phyloP scores from a whole-genome alignment of 2,113 vertebrate genomes.

The Psophia crepitans region DNA sequence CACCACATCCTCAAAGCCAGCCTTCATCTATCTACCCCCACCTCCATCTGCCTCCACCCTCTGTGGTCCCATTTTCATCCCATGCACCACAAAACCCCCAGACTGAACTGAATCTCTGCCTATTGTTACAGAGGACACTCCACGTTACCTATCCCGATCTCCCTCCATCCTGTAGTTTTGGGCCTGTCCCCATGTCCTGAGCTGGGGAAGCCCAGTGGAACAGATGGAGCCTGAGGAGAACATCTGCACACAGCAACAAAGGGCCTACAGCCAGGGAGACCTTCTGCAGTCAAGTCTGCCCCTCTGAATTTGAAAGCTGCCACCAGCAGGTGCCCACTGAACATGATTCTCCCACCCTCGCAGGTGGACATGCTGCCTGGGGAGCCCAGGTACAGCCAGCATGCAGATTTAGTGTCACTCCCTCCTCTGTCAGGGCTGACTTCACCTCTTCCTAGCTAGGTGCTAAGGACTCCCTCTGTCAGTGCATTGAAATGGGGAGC shows the following conservation, averaged over 20 bases:
- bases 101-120: not conserved
- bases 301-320: not conserved
- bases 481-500: not conserved
- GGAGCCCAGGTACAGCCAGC: not conserved
- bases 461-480: rapidly evolving
- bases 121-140: not conserved
- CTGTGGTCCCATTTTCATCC: rapidly evolving
- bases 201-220: not conserved
- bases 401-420: not conserved
- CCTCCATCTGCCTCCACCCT: not conserved
- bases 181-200: rapidly evolving
- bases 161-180: not conserved
- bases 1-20: not conserved
- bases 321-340: not conserved
- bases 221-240: not conserved
- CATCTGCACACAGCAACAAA: not conserved
- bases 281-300: no score
- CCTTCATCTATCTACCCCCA: not conserved
- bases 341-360: not conserved
- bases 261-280: not conserved
- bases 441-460: rapidly evolving
- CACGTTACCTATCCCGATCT: rapidly evolving
- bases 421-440: not conserved
- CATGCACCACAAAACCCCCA: not conserved
- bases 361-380: not conserved